Evolutionary conservation across 2,797 vertebrate species (phyloP), one percentile per base, ranked within the genome.

Genomic region (Trachops cirrhosus): DNA sequence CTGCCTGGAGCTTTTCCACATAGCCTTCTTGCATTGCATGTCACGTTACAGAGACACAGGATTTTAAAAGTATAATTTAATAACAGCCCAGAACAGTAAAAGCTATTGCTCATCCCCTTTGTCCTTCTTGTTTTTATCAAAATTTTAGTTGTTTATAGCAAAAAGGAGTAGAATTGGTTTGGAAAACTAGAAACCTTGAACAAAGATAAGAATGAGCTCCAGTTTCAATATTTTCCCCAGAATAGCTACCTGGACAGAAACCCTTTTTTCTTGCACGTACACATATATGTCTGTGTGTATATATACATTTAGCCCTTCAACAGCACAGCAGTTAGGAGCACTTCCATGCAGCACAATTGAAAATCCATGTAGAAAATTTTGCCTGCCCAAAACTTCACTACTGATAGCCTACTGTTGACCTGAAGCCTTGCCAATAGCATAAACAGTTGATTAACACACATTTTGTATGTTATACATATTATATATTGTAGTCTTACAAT

Each of bases 51-150:
- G 48, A 74, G 34, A 46, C 37, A 29, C 46, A 19, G 39, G 2
- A 0, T 71, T 79, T 84, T 93, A 1, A 77, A 88, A 97, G 18
- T 64, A 12, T 70, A 70, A 68, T 80, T 91, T 95, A 90, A 90
- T 67, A 77, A 91, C 85, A 88, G 2, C 1, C 44, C 37, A 4
- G 54, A 83, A 75, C 37, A 67, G 52, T 3, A 74, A 57, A 2
- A 46, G 34, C 14, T 68, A 37, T 70, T 91, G 12, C 11, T 79
- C 77, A 50, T 54, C 18, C 10, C 44, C 52, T 90, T 39, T 85
- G 24, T 73, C 19, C 22, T 87, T 73, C 18, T 80, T 64, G 62
- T n/a, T 50, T 10, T 92, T 57, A 41, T 14, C 22, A 44, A 80
- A 37, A 59, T 57, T 15, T 68, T 50, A 46, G 11, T 68, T 85